Percentiles rank a stretch among this genome's conserved stretches.
Conservation (phyloP, 2,797 vertebrate species). For the Fistularia commersonii region DNA sequence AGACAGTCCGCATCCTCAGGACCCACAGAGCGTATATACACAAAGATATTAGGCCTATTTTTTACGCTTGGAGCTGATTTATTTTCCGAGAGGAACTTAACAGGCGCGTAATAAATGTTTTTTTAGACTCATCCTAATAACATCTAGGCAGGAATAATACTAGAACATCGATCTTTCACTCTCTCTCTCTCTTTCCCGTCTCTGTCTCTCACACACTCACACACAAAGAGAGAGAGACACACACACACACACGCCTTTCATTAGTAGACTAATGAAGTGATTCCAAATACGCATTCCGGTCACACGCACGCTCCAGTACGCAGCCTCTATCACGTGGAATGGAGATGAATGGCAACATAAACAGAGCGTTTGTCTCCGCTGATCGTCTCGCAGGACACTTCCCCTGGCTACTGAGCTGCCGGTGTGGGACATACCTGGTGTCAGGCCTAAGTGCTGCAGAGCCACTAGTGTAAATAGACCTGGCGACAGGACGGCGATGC, state of each 20-base stretch:
- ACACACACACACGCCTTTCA: no score
- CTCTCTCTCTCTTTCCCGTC: no score
- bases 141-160: no score
- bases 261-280: no score
- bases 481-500: conserved; percentile 81
- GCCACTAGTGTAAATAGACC: conserved; percentile 78
- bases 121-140: no score
- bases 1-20: conserved; percentile 52
- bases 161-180: no score
- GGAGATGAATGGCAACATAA: conserved; percentile 77
- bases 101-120: no score
- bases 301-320: conserved; percentile 19
- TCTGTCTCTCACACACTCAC: no score
- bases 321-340: conserved; percentile 52
- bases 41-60: not conserved
- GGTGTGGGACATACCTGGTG: conserved; percentile 77
- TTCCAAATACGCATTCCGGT: no score
- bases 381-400: conserved; percentile 66
- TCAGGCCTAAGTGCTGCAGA: conserved; percentile 76
- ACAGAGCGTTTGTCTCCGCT: conserved; percentile 71
- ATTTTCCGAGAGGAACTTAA: no score
- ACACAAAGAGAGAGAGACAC: no score
- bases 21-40: conserved; percentile 28
- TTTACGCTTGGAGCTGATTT: not conserved
- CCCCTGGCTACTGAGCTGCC: conserved; percentile 70